Percentiles rank a stretch among this genome's conserved stretches.
These are phyloP conservation scores for Drosophila punjabiensis DNA, from an alignment of 1,140 invertebrate species.

Conservation along the genomic window DNA sequence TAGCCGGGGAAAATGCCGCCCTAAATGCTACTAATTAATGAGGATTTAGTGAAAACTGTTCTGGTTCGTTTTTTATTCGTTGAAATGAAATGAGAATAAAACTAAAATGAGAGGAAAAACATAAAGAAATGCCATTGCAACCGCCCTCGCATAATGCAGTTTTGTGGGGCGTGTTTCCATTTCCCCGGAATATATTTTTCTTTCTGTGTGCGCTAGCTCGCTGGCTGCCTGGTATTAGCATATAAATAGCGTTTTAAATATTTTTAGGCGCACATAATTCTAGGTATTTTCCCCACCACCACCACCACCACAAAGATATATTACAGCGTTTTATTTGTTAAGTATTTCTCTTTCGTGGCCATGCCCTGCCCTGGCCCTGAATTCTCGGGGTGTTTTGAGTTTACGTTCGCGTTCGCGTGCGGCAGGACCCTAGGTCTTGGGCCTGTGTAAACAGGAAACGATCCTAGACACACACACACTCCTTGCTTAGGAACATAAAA, in stretches of 20 bases:
- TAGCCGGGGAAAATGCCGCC: constrained; percentile 49
- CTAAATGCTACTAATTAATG: constrained; percentile 84
- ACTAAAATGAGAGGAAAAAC: constrained; percentile 12
- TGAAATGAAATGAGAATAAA: constrained; percentile 38
- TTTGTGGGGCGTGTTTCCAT: constrained; percentile 37
- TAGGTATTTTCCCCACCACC: constrained; percentile 57
- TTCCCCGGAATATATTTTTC: constrained; percentile 24
- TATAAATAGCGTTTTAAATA: constrained; percentile 83
- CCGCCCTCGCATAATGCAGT: constrained; percentile 41
- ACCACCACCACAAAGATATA: constrained; percentile 53
- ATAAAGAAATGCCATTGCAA: constrained; percentile 52
- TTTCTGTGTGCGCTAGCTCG: constrained; percentile 27
- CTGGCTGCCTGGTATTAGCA: constrained; percentile 60
- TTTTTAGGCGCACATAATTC: constrained; percentile 68
- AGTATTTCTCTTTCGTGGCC: constrained; percentile 49
- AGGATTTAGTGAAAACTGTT: constrained; percentile 81
- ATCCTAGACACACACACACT: constrained; percentile 55
- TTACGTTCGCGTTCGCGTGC: constrained; percentile 19
- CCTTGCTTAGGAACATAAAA: constrained; percentile 8
- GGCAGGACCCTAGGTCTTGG: constrained; percentile 57
- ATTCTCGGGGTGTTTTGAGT: constrained; percentile 48
- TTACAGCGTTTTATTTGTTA: constrained; percentile 63
- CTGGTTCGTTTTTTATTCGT: constrained; percentile 42
- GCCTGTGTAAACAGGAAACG: constrained; percentile 78
- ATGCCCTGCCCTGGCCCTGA: constrained; percentile 58